These are phyloP conservation scores for Antheraea pernyi DNA, from an alignment of 1,140 invertebrate genomes.

Conservation along the genomic window DNA sequence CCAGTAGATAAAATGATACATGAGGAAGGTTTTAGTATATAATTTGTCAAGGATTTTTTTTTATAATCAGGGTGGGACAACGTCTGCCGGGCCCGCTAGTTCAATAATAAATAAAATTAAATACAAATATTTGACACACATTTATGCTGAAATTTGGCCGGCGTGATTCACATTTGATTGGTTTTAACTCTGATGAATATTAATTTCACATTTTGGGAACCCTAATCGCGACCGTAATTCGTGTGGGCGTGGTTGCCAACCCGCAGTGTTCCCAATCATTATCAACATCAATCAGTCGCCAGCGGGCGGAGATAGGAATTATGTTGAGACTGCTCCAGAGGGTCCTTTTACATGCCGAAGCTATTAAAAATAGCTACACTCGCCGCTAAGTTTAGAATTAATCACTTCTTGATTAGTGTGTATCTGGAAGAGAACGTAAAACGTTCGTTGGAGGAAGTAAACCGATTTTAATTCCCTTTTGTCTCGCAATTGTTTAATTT, in stretches of 20 bases:
- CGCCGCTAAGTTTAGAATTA: neutral
- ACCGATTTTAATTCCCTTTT: neutral
- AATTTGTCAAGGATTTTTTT: too few relatives aligned
- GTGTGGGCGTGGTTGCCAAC: constrained; percentile 15
- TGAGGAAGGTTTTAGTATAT: too few relatives aligned
- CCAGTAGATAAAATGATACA: too few relatives aligned
- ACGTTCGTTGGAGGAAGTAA: neutral
- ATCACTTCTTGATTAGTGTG: neutral
- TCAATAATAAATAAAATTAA: too few relatives aligned
- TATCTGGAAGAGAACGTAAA: neutral
- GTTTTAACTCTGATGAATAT: too few relatives aligned
- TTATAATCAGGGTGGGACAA: too few relatives aligned
- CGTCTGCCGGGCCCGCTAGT: too few relatives aligned
- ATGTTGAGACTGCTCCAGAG: neutral
- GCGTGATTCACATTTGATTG: too few relatives aligned
- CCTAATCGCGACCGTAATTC: constrained; percentile 16
- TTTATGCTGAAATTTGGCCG: too few relatives aligned
- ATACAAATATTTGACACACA: too few relatives aligned
- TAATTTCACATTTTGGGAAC: neutral
- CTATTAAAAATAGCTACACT: neutral
- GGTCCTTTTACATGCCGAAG: neutral
- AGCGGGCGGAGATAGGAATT: neutral
- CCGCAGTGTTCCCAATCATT: constrained; percentile 12
- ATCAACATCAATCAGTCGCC: constrained; percentile 12
- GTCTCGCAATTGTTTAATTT: neutral